Percentiles rank a stretch among this genome's conserved stretches.
phyloP scores from a whole-genome alignment of 2,888 invertebrate genomes.

The Ethmia dodecea region DNA sequence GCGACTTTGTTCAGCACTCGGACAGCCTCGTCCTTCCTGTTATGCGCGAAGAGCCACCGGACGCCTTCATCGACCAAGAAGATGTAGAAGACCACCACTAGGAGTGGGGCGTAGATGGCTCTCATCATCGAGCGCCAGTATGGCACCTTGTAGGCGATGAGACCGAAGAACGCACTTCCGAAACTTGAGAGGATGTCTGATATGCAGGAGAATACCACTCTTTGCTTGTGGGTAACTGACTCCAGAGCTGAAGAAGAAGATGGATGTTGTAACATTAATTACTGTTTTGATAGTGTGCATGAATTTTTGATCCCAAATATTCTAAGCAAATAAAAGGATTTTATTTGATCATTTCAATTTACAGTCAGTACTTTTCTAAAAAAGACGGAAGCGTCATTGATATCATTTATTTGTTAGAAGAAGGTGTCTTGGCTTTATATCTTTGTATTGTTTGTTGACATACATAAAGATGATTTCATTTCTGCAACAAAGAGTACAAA shows the following conservation, averaged over 20 bases:
- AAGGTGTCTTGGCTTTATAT: no score
- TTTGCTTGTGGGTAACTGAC: slow-evolving; percentile 55
- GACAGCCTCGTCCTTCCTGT: slow-evolving; percentile 81
- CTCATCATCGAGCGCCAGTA: slow-evolving; percentile 85
- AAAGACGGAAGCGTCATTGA: no score
- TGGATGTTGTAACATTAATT: no score
- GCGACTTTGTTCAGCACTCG: slow-evolving; percentile 81
- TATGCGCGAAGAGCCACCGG: slow-evolving; percentile 87
- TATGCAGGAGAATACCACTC: slow-evolving; percentile 63
- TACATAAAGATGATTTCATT: no score
- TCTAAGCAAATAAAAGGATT: no score
- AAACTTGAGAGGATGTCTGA: slow-evolving; percentile 60
- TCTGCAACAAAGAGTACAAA: no score
- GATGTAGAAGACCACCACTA: slow-evolving; percentile 82
- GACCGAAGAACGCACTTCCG: slow-evolving; percentile 83
- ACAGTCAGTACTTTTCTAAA: no score
- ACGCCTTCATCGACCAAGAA: slow-evolving; percentile 87
- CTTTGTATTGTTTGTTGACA: no score
- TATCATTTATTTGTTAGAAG: no score
- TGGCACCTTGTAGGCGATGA: slow-evolving; percentile 82
- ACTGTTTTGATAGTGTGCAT: no score
- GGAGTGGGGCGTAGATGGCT: slow-evolving; percentile 83
- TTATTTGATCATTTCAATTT: no score
- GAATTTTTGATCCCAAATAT: no score
- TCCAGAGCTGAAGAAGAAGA: slow-evolving; percentile 61